Conservation (phyloP, 2,888 invertebrate species). For the Drosophila paranaensis region DNA sequence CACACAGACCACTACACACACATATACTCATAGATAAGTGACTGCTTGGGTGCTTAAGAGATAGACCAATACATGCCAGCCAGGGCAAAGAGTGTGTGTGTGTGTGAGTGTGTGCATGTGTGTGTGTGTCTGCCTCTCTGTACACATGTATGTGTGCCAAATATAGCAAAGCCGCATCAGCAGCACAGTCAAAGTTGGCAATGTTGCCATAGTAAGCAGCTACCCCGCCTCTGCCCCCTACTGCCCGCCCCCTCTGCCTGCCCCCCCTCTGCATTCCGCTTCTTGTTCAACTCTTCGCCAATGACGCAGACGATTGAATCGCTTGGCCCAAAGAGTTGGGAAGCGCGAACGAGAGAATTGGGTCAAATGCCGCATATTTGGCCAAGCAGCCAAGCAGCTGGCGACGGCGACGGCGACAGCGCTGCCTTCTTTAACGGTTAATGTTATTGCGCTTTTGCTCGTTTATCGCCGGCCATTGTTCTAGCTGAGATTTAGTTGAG, state of each 20-base stretch:
- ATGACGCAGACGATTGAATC: slow-evolving; percentile 74
- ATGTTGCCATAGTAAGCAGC: slow-evolving; percentile 27
- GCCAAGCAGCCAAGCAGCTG: slow-evolving; percentile 49
- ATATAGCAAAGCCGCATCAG: slow-evolving; percentile 49
- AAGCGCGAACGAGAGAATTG: slow-evolving; percentile 57
- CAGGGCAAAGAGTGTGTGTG: slow-evolving; percentile 53
- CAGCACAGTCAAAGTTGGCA: slow-evolving; percentile 58
- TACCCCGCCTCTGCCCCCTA: not conserved
- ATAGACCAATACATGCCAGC: slow-evolving; percentile 55
- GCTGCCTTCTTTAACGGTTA: slow-evolving; percentile 72
- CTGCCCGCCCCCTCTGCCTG: too few species aligned
- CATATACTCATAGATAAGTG: slow-evolving; percentile 61
- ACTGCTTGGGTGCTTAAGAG: slow-evolving; percentile 70
- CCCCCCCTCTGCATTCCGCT: not conserved
- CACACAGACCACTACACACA: slow-evolving; percentile 1
- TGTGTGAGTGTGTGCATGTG: slow-evolving; percentile 1
- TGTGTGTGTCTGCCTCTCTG: slow-evolving; percentile 43
- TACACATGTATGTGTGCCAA: slow-evolving; percentile 39
- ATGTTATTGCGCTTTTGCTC: slow-evolving; percentile 76
- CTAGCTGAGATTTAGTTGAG: slow-evolving; percentile 45
- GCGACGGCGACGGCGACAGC: slow-evolving; percentile 20
- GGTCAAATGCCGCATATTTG: slow-evolving; percentile 74
- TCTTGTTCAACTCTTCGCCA: slow-evolving; percentile 21
- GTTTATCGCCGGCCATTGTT: slow-evolving; percentile 60
- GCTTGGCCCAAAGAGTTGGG: slow-evolving; percentile 62